These are phyloP conservation scores for Drosophila longiperda DNA, from an alignment of 2,888 invertebrate genomes.

Conservation along the genomic window DNA sequence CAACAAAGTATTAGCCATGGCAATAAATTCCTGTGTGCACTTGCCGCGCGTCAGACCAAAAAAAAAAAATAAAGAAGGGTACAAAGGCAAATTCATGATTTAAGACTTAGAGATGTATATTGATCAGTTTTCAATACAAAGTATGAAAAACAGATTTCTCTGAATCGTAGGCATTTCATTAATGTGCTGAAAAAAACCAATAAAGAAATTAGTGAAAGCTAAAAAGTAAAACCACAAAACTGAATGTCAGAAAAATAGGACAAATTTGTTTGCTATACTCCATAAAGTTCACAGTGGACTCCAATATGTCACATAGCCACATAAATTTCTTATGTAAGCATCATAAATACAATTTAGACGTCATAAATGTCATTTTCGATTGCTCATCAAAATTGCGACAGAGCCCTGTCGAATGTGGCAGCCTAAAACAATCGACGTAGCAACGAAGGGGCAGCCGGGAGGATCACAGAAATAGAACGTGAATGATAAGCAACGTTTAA, in stretches of 20 bases:
- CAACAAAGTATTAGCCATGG: slow-evolving; percentile 40
- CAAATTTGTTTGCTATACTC: neutral
- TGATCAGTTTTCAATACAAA: neutral
- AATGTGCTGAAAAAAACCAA: neutral
- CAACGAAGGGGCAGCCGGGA: neutral
- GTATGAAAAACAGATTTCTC: neutral
- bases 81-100: neutral
- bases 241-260: neutral
- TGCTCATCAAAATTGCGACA: slow-evolving; percentile 4
- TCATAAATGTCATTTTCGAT: slow-evolving; percentile 65
- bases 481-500: slow-evolving; percentile 60
- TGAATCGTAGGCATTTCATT: neutral
- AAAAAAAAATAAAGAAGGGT: neutral
- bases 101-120: neutral
- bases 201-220: neutral
- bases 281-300: neutral
- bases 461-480: slow-evolving; percentile 4
- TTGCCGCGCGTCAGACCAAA: slow-evolving; percentile 2
- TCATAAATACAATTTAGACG: slow-evolving; percentile 67
- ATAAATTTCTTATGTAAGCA: slow-evolving; percentile 46
- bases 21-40: slow-evolving; percentile 23
- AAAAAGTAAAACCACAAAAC: neutral
- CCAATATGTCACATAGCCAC: slow-evolving; percentile 1
- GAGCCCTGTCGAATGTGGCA: slow-evolving; percentile 8
- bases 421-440: neutral